Evolutionary conservation across 2,888 invertebrate species (phyloP), one percentile per base, ranked within the genome.

Genomic region (Anthrax anthrax): DNA sequence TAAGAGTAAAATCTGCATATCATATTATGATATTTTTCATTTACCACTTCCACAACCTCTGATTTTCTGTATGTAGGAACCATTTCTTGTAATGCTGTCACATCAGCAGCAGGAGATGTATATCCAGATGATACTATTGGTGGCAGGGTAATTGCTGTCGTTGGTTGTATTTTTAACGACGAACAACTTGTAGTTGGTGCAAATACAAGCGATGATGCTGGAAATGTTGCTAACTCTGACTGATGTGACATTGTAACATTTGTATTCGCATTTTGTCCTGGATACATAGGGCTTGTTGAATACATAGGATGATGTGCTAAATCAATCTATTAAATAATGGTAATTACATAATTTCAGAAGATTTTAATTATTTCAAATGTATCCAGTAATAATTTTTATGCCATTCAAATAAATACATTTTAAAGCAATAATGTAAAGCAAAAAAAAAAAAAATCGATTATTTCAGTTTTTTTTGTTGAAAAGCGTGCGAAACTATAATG

Each of bases 231-330:
- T 62, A 66, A 55, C 58, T 67, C 68, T 57, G 67, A 64, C 57
- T 65, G 65, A 64, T 67, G 68, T 52, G 68, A 67, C 65, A 68
- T 67, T 49, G 68, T 67, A 54, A 66, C 65, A 52, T 65, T 67
- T 50, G 64, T 63, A 54, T 61, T 60, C 55, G 65, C 64, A 47
- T 63, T 64, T 42, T 61, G 59, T 52, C 63, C 64, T n/a, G n/a
- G n/a, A 50, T 64, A 67, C 63, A 67, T 65, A 44, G 67, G 60
- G 58, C 64, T 66, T 46, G 65, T 66, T 44, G 67, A 64, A 55
- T 67, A 67, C 67, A 67, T 64, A 49, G 67, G 61, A 59, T 66
- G 68, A 53, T 66, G 68, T 41, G 67, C 67, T 54, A 67, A 61
- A 60, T 67, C 67, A 59, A 68, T 68, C 68, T 67, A 32, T 40